Base-by-base conservation (phyloP, 2,113 vertebrate species). In the Pitta sordida region DNA sequence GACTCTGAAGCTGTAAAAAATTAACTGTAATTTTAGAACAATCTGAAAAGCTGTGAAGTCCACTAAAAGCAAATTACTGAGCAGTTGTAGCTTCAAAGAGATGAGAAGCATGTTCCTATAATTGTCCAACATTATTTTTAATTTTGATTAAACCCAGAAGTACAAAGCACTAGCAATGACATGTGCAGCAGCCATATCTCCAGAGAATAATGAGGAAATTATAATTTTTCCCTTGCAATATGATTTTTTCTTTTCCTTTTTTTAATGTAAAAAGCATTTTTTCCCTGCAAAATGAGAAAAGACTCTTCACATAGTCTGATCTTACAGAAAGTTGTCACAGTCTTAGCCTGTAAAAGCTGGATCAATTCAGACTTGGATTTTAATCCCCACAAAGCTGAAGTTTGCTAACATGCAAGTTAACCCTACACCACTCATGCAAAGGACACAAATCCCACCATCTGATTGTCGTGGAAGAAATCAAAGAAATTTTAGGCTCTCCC, bases 141-240 rank as follows among this genome's bases (percentile, higher is more conserved):
- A 96, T 96, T 96, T 88, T 88, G 84, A 95, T 91, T 94, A 95
- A 93, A 83, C 64, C 90, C 80, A 84, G 60, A 88, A 95, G 87
- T 83, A 94, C 90, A 95, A 92, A 96, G 93, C 90, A 91, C 78
- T 82, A 93, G 79, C 83, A 74, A 46, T 80, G 85, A 78, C 83
- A 91, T 51, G 53, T 41, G 56, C 81, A 85, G 86, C 74, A 94
- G 71, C n/a, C 48, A 2, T 27, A 63, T 65, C 93, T 95, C 94
- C 75, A 77, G 81, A 91, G 90, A 90, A 69, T 51, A 65, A 78
- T 2, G 48, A 62, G 59, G 69, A 94, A 95, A 94, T 90, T 43
- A 41, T 63, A 36, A 62, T 86, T 94, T 89, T 80, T 86, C 36
- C 34, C 65, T 63, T 59, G 43, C 69, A 82, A 73, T 37, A 48